Evolutionary conservation across 2,797 vertebrate genomes (phyloP).

Genomic region (Chiloscyllium punctatum): DNA sequence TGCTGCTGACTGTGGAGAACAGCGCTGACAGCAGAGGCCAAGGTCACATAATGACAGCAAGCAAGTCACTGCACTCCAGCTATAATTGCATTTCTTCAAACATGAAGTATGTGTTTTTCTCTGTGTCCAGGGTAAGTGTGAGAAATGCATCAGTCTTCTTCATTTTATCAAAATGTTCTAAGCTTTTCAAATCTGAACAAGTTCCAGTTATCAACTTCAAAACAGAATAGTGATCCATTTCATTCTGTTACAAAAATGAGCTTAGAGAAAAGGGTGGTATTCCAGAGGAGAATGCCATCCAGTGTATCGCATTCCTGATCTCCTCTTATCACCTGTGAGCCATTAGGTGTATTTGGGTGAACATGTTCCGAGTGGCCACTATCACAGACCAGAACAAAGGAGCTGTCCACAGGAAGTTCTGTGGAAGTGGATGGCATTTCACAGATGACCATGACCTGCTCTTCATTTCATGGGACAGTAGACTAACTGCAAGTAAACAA

Average conservation of each 20-base stretch:
- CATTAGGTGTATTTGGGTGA: constrained; percentile 4
- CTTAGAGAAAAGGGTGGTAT: neutral
- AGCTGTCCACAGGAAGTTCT: neutral
- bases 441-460: neutral
- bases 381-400: constrained; percentile 3
- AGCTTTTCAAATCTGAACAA: neutral
- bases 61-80: no score
- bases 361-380: neutral
- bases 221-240: neutral
- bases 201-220: neutral
- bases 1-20: no score
- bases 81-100: no score
- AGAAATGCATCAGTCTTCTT: neutral
- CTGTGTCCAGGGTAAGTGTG: neutral
- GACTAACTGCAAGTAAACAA: neutral
- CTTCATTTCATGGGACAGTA: neutral
- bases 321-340: constrained; percentile 6
- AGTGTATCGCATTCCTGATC: neutral
- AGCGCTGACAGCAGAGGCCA: no score
- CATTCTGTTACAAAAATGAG: neutral
- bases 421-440: constrained; percentile 6
- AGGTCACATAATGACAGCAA: no score
- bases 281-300: neutral
- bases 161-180: neutral
- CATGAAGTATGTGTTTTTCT: neutral